A percentile compares a stretch with the other conserved stretches of the same genome.
Evolutionary conservation across 2,797 vertebrate genomes (phyloP).

Genomic region (Holocentrus rufus): DNA sequence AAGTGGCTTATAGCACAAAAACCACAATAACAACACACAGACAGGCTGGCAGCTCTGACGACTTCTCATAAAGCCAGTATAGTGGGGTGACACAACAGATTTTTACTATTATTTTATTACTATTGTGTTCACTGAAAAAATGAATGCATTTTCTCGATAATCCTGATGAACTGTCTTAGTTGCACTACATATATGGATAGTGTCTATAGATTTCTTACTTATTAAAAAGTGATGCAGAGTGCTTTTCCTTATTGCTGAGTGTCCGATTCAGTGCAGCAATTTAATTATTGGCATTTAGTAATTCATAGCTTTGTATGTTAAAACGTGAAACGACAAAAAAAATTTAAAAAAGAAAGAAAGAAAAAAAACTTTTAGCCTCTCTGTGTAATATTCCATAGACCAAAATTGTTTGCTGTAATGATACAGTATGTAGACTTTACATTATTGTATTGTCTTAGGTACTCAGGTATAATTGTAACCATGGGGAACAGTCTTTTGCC

Average conservation of each 20-base stretch:
- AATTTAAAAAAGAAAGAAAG: too few species aligned
- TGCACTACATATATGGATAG: slow-evolving; percentile 10
- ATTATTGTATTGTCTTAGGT: slow-evolving; percentile 61
- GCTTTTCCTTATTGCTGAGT: slow-evolving; percentile 38
- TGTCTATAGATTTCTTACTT: slow-evolving; percentile 27
- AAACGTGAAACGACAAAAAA: slow-evolving; percentile 22
- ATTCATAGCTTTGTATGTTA: slow-evolving; percentile 47
- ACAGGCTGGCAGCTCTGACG: slow-evolving; percentile 21
- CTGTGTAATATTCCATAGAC: slow-evolving; percentile 51
- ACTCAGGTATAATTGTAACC: slow-evolving; percentile 79
- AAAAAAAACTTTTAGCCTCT: slow-evolving; percentile 30
- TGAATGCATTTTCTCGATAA: slow-evolving; percentile 54
- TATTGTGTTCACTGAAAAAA: slow-evolving; percentile 26
- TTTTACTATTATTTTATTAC: slow-evolving; percentile 30
- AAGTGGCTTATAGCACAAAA: slow-evolving; percentile 84
- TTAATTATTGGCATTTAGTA: slow-evolving; percentile 14
- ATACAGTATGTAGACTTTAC: slow-evolving; percentile 54
- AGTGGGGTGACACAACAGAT: slow-evolving; percentile 26
- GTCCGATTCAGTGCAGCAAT: slow-evolving; percentile 25
- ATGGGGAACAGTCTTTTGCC: slow-evolving; percentile 75
- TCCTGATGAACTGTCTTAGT: slow-evolving; percentile 48
- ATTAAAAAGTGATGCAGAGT: slow-evolving; percentile 21
- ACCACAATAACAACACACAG: neutral
- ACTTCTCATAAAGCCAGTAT: slow-evolving; percentile 27
- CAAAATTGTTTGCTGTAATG: slow-evolving; percentile 60